Conservation (phyloP, 2,888 invertebrate genomes). For the Lordiphosa fenestrarum region DNA sequence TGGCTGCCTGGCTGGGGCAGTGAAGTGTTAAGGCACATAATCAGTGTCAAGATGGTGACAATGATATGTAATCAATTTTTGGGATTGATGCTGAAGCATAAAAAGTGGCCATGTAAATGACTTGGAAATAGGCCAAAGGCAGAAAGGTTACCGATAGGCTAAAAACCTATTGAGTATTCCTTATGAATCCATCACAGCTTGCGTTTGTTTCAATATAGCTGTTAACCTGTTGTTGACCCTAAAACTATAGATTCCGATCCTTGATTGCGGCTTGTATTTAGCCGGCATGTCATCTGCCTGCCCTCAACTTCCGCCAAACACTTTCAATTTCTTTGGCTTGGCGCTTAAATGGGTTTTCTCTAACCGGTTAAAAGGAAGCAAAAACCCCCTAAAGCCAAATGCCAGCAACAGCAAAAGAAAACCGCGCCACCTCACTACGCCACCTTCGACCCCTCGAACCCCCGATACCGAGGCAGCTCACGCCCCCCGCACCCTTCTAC, state of each 20-base stretch:
- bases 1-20: slow-evolving; percentile 29
- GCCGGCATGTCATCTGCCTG: slow-evolving; percentile 20
- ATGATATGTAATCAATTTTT: slow-evolving; percentile 44
- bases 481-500: too few species aligned
- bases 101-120: not conserved
- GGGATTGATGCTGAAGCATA: slow-evolving; percentile 11
- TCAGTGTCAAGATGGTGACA: slow-evolving; percentile 51
- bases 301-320: slow-evolving; percentile 16
- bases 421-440: slow-evolving; percentile 38
- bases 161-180: too few species aligned
- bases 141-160: too few species aligned
- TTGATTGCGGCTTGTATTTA: slow-evolving; percentile 4
- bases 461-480: too few species aligned
- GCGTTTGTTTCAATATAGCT: too few species aligned
- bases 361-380: slow-evolving; percentile 11
- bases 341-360: slow-evolving; percentile 30
- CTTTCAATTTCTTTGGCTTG: slow-evolving; percentile 50
- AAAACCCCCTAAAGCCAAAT: slow-evolving; percentile 34
- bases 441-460: slow-evolving; percentile 16
- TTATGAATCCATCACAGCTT: too few species aligned
- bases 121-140: too few species aligned
- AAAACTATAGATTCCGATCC: slow-evolving; percentile 1
- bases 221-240: too few species aligned
- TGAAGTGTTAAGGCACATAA: slow-evolving; percentile 57
- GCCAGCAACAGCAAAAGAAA: slow-evolving; percentile 54